These are phyloP conservation scores for Tursiops truncatus DNA, from an alignment of 2,113 vertebrate genomes.

Conservation along the genomic window DNA sequence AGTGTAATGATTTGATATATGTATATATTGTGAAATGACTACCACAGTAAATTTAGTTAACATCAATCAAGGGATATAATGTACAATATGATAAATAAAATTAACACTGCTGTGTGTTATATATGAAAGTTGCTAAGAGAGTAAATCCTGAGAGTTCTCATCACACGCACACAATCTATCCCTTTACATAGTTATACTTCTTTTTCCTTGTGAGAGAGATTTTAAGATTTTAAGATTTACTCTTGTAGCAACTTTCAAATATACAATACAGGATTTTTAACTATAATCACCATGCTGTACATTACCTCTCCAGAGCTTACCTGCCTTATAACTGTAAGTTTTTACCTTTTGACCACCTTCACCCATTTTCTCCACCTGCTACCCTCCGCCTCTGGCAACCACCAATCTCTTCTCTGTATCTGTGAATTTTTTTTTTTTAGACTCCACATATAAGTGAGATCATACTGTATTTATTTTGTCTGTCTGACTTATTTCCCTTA, in stretches of 20 bases:
- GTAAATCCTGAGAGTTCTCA: not conserved
- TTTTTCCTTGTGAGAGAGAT: not conserved
- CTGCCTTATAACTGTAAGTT: not conserved
- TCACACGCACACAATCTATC: not conserved
- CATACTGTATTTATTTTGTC: not conserved
- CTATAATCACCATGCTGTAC: not conserved
- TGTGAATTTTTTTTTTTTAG: not conserved
- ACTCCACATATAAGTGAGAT: not conserved
- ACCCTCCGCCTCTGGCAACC: not conserved
- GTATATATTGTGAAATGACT: not conserved
- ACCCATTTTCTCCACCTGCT: not conserved
- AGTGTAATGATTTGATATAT: not conserved
- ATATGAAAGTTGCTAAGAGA: not conserved
- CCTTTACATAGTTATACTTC: not conserved
- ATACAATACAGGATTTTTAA: not conserved
- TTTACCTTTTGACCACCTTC: not conserved
- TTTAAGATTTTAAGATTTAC: conserved; percentile 1
- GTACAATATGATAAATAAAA: not conserved
- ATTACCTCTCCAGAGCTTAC: not conserved
- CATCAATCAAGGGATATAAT: not conserved
- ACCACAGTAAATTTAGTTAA: not conserved
- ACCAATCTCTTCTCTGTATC: not conserved
- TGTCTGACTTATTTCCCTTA: not conserved
- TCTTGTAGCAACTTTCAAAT: not conserved
- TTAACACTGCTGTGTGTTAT: not conserved